phyloP scores from a whole-genome alignment of 2,113 vertebrate genomes.

The Sclerurus mexicanus region DNA sequence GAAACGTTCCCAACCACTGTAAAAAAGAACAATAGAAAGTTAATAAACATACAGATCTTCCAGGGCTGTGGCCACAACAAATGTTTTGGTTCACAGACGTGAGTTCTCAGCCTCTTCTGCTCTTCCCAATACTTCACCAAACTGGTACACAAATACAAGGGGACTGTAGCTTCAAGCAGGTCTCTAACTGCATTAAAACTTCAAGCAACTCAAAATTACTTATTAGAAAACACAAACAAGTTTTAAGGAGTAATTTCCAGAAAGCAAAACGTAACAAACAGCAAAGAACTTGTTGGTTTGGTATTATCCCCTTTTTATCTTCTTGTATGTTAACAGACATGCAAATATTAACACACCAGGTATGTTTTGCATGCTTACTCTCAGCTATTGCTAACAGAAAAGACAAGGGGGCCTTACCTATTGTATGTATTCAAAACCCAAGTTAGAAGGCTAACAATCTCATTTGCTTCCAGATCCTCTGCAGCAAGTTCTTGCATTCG shows the following conservation, averaged over 20 bases:
- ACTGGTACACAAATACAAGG: neutral
- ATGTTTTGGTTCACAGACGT: neutral
- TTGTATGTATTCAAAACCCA: slow-evolving; percentile 97
- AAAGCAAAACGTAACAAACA: neutral
- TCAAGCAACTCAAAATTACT: neutral
- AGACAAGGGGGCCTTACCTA: slow-evolving; percentile 73
- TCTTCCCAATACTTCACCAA: neutral
- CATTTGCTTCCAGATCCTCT: slow-evolving; percentile 93
- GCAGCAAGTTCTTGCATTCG: slow-evolving; percentile 89
- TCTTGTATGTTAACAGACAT: neutral
- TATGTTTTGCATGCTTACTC: neutral
- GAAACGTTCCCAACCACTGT: neutral
- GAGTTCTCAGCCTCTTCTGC: neutral
- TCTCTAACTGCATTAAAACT: neutral
- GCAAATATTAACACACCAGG: neutral
- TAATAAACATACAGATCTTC: neutral
- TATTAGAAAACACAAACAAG: neutral
- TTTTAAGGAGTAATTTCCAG: neutral
- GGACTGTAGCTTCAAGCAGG: neutral
- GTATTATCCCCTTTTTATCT: neutral
- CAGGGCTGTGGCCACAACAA: neutral
- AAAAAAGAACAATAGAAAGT: slow-evolving; percentile 13
- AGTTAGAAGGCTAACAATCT: slow-evolving; percentile 91
- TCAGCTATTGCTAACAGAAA: neutral
- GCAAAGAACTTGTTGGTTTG: neutral